Evolutionary conservation across 2,797 vertebrate genomes (phyloP), one percentile per base, ranked within the genome.

Genomic region (Percopsis omiscomaycus): DNA sequence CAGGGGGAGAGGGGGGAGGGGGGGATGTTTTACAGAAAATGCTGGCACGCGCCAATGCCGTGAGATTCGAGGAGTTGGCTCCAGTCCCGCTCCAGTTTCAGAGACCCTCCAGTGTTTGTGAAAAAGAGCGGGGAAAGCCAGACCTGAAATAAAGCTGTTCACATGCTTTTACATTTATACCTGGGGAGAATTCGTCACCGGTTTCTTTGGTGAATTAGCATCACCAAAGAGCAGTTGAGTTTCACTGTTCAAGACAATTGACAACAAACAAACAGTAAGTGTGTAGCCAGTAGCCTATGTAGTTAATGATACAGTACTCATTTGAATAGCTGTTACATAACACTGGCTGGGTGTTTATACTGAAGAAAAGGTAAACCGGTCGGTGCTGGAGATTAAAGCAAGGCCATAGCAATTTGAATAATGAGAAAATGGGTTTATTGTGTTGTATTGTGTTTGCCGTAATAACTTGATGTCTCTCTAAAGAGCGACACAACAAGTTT

Each of bases 41-140:
- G 75, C 81, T 91, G 88, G 90, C 91, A 91, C 85, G 78, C 74
- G 87, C 83, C 80, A 65, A 47, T 60, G 53, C 64, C 64, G 68
- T 85, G 87, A 81, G 87, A 88, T 85, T 89, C 84, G 88, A 85
- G 84, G 86, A 69, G 64, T 80, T 91, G 89, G 88, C 86, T 64
- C 57, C 47, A 13, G 49, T 84, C 81, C 88, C 80, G 77, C 84
- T 90, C 87, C 81, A 72, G 79, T 91, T 91, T 88, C 81, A 89
- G 60, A 74, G 75, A 84, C 55, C 75, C 79, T 86, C 80, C 89
- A 88, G 87, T 75, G 84, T 87, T 82, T 84, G 78, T 79, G 82
- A 72, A 13, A 46, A 50, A 67, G 45, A 15, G 4, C n/a, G 50
- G 73, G 55, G 68, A 80, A 69, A 0, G 55, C 22, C 50, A 44